Percentiles rank a stretch among this genome's conserved stretches.
Evolutionary conservation across 2,113 vertebrate species (phyloP).

Genomic region (Coregonus clupeaformis): DNA sequence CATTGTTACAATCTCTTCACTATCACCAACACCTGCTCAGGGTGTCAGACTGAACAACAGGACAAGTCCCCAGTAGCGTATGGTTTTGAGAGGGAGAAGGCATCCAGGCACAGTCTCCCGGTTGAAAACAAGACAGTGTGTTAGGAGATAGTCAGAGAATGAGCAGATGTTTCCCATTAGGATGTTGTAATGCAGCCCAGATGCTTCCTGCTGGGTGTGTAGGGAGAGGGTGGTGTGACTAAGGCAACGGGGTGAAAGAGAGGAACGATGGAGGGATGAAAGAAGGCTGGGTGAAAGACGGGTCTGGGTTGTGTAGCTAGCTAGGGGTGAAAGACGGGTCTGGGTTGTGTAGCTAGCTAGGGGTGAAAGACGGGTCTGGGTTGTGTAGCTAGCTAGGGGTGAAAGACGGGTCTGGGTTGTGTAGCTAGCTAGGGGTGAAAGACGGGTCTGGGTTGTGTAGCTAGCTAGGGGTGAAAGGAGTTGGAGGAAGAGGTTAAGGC

Average conservation of each 20-base stretch:
- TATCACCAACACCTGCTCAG: no score
- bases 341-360: no score
- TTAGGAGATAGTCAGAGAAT: background rate
- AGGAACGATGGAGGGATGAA: background rate
- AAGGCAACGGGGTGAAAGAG: background rate
- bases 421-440: no score
- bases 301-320: slow-evolving; percentile 5
- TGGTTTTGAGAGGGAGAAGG: background rate
- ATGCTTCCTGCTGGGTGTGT: slow-evolving; percentile 33
- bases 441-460: background rate
- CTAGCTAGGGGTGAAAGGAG: background rate
- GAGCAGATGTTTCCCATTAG: slow-evolving; percentile 24
- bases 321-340: no score
- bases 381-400: no score
- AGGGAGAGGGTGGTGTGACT: slow-evolving; percentile 11
- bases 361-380: no score
- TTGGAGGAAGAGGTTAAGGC: slow-evolving; percentile 11
- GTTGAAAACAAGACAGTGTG: slow-evolving; percentile 3
- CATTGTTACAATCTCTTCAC: no score
- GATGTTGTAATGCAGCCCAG: slow-evolving; percentile 34
- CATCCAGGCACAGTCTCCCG: background rate
- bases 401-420: no score
- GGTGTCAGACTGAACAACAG: no score
- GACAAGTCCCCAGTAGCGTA: no score
- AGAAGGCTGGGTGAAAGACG: background rate